phyloP scores from a whole-genome alignment of 1,140 invertebrate species.

The Zaprionus inermis region DNA sequence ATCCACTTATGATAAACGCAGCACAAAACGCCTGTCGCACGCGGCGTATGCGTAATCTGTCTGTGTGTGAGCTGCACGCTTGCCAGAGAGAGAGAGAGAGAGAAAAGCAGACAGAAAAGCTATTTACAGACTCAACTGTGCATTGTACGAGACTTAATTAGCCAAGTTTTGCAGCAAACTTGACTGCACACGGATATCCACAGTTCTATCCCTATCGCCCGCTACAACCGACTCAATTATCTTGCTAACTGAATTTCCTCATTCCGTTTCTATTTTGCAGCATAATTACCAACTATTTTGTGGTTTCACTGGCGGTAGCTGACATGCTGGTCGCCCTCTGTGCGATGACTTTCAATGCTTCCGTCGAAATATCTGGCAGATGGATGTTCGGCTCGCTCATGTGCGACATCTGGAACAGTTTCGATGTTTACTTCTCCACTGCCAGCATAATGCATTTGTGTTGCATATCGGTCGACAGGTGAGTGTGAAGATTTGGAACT shows the following conservation, averaged over 20 bases:
- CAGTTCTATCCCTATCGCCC: background rate
- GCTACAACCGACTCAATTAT: background rate
- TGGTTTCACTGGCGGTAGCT: conserved; percentile 95
- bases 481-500: too few relatives aligned
- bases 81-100: background rate
- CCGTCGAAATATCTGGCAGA: conserved; percentile 90
- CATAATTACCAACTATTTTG: conserved; percentile 98
- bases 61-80: background rate
- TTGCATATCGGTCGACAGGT: conserved; percentile 93
- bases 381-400: conserved; percentile 96
- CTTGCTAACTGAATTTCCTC: background rate
- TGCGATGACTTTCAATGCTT: conserved; percentile 97
- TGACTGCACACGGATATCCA: background rate
- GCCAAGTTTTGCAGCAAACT: conserved; percentile 8
- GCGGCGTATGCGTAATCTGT: conserved; percentile 57
- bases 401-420: conserved; percentile 97
- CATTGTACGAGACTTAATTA: conserved; percentile 9
- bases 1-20: conserved; percentile 51
- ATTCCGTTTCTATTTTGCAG: conserved; percentile 42
- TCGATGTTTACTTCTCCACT: conserved; percentile 97
- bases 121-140: conserved; percentile 8
- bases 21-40: conserved; percentile 48
- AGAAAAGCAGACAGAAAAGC: conserved; percentile 2
- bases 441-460: conserved; percentile 94
- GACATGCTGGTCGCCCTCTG: conserved; percentile 96